Percentiles rank a stretch among this genome's conserved stretches.
Conservation (phyloP, 2,797 vertebrate genomes). For the Dryobates pubescens region DNA sequence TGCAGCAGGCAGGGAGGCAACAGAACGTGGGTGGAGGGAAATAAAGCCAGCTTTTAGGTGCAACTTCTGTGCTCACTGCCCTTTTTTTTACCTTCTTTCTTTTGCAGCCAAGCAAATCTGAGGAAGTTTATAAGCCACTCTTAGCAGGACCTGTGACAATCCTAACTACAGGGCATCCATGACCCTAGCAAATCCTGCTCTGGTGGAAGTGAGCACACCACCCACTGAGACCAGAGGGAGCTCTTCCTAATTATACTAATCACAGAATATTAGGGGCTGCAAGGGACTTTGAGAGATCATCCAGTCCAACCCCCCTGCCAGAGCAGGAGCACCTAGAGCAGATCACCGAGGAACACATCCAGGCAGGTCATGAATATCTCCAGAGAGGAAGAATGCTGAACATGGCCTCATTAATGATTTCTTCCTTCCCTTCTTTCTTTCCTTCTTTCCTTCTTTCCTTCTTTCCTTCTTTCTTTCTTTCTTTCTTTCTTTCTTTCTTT, state of each 20-base stretch:
- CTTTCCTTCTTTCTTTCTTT: too few relatives aligned
- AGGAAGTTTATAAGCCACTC: background rate
- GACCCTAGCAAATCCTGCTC: background rate
- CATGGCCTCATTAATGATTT: background rate
- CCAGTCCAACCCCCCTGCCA: too few relatives aligned
- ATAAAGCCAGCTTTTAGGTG: slow-evolving; percentile 20
- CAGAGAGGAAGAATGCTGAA: background rate
- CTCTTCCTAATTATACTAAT: background rate
- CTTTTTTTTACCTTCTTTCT: background rate
- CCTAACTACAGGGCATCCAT: background rate
- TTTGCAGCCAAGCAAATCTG: background rate
- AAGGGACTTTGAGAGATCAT: too few relatives aligned
- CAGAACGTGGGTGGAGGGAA: background rate
- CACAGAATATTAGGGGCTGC: too few relatives aligned
- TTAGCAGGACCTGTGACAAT: background rate
- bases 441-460: too few relatives aligned
- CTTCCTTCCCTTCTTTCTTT: too few relatives aligned
- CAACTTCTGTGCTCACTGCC: background rate
- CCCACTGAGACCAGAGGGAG: background rate
- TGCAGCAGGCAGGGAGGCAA: slow-evolving; percentile 20
- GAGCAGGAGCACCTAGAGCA: too few relatives aligned
- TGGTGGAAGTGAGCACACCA: background rate
- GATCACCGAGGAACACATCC: too few relatives aligned
- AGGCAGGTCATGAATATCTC: too few relatives aligned
- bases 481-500: too few relatives aligned